These are phyloP conservation scores for Xiphophorus birchmanni DNA, from an alignment of 2,797 vertebrate species.

Conservation along the genomic window DNA sequence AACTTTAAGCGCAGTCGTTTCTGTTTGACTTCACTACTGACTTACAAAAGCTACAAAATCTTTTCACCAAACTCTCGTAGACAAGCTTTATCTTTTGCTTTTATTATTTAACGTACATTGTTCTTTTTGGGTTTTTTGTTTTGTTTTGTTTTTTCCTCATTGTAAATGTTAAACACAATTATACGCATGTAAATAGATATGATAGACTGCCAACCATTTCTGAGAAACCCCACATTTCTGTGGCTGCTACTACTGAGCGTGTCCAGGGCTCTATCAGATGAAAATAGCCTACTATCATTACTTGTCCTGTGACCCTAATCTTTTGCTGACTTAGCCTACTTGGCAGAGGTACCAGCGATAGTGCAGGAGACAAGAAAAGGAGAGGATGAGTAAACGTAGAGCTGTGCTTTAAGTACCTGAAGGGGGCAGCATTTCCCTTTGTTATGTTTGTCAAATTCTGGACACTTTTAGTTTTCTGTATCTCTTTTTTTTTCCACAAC, in stretches of 20 bases:
- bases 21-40: background rate
- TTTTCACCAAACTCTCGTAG: background rate
- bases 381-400: constrained; percentile 12
- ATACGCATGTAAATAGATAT: background rate
- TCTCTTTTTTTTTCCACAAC: background rate
- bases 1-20: background rate
- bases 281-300: constrained; percentile 32
- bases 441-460: background rate
- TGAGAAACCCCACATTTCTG: background rate
- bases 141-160: background rate
- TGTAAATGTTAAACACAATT: background rate
- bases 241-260: background rate
- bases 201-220: background rate
- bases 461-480: background rate
- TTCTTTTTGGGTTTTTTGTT: too few relatives aligned
- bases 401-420: constrained; percentile 11
- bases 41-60: background rate
- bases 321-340: constrained; percentile 41
- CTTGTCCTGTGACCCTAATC: constrained; percentile 64
- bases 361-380: background rate
- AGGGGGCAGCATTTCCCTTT: constrained; percentile 25
- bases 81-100: background rate
- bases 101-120: background rate
- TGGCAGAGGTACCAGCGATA: constrained; percentile 30
- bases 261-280: constrained; percentile 9